Base-by-base conservation (phyloP, 2,797 vertebrate genomes). In the Scolopax bukidnonensis region DNA sequence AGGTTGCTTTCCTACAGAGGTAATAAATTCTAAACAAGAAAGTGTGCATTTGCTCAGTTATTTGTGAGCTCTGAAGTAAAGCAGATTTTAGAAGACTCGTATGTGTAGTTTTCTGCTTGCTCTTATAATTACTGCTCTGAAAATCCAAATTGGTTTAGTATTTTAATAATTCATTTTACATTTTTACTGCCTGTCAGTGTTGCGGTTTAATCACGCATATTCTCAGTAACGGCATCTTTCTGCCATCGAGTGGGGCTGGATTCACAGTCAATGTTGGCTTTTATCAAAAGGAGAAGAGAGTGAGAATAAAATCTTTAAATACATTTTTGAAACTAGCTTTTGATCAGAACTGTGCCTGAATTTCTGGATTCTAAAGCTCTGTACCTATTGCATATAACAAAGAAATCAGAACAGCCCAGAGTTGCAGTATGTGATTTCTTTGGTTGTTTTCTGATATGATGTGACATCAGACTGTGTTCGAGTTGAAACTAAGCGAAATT, bases 101-200 rank as follows among this genome's bases (percentile, higher is more conserved):
- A 36, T 80, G 36, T 87, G 18, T 90, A 88, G 81, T 89, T 94
- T 40, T 83, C 20, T 91, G 40, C 73, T 83, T 96, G 65, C 84
- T 96, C 20, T 63, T 95, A 36, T 36, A 92, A 76, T 94, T 95
- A 82, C 80, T 83, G 53, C 84, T 95, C 71, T 93, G 86, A 88
- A 96, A 91, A 93, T 93, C 40, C 36, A 96, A 86, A 95, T 87
- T 90, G 70, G 80, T 67, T 91, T 91, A 88, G 68, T 78, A 68
- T 90, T 94, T 96, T 91, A 96, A 93, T 96, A 95, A 96, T 94
- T 93, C 53, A 96, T 95, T 90, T 90, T 95, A 64, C 6, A 2
- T 84, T 94, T 90, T 96, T 92, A 54, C 71, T 95, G 80, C 74
- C 86, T 93, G 92, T 95, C 90, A 89, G 40, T 33, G n/a, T 86